Evolutionary conservation across 2,113 vertebrate species (phyloP).

Genomic region (Steatornis caripensis): DNA sequence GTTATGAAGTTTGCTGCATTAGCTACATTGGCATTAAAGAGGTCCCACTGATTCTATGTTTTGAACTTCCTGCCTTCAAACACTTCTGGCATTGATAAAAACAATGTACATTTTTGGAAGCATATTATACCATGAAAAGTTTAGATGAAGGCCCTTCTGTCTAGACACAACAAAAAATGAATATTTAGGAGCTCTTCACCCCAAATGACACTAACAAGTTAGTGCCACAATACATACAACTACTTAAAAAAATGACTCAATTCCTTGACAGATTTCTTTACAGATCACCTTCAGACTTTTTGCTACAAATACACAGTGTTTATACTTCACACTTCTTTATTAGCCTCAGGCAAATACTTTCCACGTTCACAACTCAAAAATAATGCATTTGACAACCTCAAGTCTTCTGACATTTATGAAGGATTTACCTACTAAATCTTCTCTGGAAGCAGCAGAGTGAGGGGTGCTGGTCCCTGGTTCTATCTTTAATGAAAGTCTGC

Average conservation of each 20-base stretch:
- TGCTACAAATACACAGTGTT: slow-evolving; percentile 18
- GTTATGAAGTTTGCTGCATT: not conserved
- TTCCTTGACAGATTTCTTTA: not conserved
- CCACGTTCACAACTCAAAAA: not conserved
- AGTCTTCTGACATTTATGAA: not conserved
- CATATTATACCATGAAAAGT: not conserved
- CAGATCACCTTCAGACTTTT: not conserved
- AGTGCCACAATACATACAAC: slow-evolving; percentile 33
- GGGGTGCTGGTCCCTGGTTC: slow-evolving; percentile 95
- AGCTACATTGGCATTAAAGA: not conserved
- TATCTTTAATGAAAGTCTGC: slow-evolving; percentile 94
- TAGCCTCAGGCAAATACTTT: slow-evolving; percentile 16
- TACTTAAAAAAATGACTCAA: not conserved
- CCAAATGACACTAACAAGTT: not conserved
- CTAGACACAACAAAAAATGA: slow-evolving; percentile 24
- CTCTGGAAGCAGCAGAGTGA: slow-evolving; percentile 88
- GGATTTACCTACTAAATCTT: slow-evolving; percentile 88
- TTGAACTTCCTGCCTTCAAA: not conserved
- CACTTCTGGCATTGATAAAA: not conserved
- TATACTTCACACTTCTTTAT: slow-evolving; percentile 20
- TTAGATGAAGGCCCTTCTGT: slow-evolving; percentile 19
- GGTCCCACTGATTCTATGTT: not conserved
- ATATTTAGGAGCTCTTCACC: slow-evolving; percentile 16
- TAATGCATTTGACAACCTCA: slow-evolving; percentile 20
- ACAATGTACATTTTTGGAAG: not conserved